These are phyloP conservation scores for Allobates femoralis DNA, from an alignment of 2,797 vertebrate genomes.

Conservation along the genomic window DNA sequence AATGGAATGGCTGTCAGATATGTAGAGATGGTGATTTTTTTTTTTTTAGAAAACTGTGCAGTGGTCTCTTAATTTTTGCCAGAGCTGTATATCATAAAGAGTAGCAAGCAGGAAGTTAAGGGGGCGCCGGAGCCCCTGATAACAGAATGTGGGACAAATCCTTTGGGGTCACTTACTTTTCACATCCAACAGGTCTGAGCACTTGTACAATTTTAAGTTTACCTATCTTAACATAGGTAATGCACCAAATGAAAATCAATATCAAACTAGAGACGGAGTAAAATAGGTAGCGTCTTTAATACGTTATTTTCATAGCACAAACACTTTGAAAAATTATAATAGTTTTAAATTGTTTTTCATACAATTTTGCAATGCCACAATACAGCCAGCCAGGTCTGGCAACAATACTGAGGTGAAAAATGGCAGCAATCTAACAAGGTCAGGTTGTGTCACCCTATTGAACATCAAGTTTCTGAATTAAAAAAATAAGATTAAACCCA, in stretches of 20 bases:
- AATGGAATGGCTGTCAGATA: too few species aligned
- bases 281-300: conserved; percentile 80
- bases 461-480: conserved; percentile 74
- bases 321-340: conserved; percentile 85
- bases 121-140: too few species aligned
- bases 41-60: too few species aligned
- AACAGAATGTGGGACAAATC: too few species aligned
- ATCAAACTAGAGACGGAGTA: conserved; percentile 81
- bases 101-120: too few species aligned
- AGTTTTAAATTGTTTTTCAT: conserved; percentile 79
- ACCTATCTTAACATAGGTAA: not conserved
- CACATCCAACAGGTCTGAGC: not conserved
- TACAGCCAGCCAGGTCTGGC: conserved; percentile 78
- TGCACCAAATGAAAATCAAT: conserved; percentile 71
- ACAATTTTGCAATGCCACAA: conserved; percentile 76
- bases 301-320: conserved; percentile 82
- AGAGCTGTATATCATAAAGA: too few species aligned
- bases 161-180: not conserved
- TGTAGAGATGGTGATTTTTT: too few species aligned
- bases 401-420: conserved; percentile 84
- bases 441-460: conserved; percentile 70
- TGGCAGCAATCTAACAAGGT: conserved; percentile 69
- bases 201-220: not conserved
- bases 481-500: conserved; percentile 59
- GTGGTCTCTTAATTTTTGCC: too few species aligned